Conservation (phyloP, 2,797 vertebrate genomes). For the Columba guinea region DNA sequence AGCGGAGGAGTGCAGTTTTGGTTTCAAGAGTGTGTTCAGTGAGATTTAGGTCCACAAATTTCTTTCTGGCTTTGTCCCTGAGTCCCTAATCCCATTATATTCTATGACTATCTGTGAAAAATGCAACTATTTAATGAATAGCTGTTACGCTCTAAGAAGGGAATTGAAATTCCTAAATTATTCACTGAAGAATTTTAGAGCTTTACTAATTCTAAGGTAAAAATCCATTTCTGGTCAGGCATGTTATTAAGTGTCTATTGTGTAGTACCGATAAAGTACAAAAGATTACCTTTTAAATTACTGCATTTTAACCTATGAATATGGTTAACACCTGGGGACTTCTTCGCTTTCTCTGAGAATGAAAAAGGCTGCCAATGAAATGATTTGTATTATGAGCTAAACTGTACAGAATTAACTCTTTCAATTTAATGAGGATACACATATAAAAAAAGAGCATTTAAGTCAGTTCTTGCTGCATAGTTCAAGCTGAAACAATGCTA, state of each 20-base stretch:
- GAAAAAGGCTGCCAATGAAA: background rate
- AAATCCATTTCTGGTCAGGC: conserved; percentile 28
- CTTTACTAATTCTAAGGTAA: conserved; percentile 1
- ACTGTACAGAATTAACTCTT: background rate
- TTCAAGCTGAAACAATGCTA: background rate
- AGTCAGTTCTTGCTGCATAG: background rate
- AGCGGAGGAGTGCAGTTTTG: background rate
- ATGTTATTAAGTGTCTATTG: conserved; percentile 28
- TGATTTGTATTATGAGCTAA: background rate
- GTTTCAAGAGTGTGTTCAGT: background rate
- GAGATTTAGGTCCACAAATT: background rate
- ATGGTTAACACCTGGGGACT: background rate
- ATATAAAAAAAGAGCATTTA: background rate
- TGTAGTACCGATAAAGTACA: conserved; percentile 21
- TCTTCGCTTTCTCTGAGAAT: background rate
- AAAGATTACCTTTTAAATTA: conserved; percentile 55
- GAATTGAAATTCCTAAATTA: background rate
- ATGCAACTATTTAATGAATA: conserved; percentile 12
- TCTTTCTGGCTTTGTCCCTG: background rate
- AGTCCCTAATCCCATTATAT: background rate
- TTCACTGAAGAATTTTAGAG: background rate
- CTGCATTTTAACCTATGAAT: background rate
- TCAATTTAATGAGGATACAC: background rate
- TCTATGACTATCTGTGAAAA: background rate
- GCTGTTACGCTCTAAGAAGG: background rate